A percentile compares a stretch with the other conserved stretches of the same genome.
Evolutionary conservation across 92 coral and sea anemone species (phyloP).

Genomic region (Zoanthus solanderi): DNA sequence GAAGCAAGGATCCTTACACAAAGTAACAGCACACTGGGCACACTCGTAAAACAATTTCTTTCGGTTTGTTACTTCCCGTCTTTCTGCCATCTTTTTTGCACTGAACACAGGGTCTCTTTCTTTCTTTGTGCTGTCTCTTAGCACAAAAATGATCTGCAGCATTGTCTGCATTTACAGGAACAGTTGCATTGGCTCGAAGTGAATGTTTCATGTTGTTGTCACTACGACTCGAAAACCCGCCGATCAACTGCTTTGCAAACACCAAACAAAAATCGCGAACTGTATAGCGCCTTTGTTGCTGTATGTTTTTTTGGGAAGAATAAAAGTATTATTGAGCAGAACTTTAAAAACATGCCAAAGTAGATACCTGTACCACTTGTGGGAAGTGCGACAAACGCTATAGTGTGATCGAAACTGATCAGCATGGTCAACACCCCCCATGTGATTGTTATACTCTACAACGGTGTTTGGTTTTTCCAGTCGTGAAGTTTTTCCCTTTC

Average conservation of each 20-base stretch:
- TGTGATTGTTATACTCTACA: slow-evolving; percentile 30
- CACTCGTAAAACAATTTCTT: slow-evolving; percentile 35
- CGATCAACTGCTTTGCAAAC: slow-evolving; percentile 20
- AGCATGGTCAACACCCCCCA: slow-evolving; percentile 56
- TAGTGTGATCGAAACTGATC: slow-evolving; percentile 55
- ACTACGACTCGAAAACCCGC: slow-evolving; percentile 12
- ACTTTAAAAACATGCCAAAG: slow-evolving; percentile 61
- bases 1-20: slow-evolving; percentile 27
- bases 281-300: slow-evolving; percentile 2
- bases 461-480: slow-evolving; percentile 16
- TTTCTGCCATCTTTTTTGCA: slow-evolving; percentile 48
- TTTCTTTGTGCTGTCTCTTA: slow-evolving; percentile 7
- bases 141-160: slow-evolving; percentile 10
- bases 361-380: slow-evolving; percentile 66
- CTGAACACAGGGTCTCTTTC: slow-evolving; percentile 54
- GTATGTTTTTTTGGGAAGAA: slow-evolving; percentile 46
- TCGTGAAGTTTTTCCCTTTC: not conserved
- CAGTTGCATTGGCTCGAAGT: slow-evolving; percentile 20
- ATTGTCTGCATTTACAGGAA: slow-evolving; percentile 14
- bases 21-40: slow-evolving; percentile 34
- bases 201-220: slow-evolving; percentile 25
- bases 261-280: slow-evolving; percentile 19
- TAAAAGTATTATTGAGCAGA: slow-evolving; percentile 40
- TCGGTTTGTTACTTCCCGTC: slow-evolving; percentile 17
- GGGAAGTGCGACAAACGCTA: slow-evolving; percentile 47